phyloP scores from a whole-genome alignment of 2,113 vertebrate species.

The Elachura formosa region DNA sequence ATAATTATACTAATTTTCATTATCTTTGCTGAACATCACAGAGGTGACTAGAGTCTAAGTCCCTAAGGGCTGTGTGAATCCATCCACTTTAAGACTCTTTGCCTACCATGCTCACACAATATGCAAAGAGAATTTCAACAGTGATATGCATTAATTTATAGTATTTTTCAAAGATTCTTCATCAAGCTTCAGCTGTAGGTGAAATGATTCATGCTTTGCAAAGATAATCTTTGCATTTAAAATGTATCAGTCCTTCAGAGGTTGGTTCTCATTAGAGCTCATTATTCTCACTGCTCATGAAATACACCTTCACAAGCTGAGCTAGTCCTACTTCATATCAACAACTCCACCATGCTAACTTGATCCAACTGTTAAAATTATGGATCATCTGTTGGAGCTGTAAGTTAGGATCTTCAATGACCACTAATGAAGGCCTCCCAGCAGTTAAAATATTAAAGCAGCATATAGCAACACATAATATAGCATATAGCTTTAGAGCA shows the following conservation, averaged over 20 bases:
- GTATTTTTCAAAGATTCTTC: constrained; percentile 1
- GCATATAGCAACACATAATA: constrained; percentile 45
- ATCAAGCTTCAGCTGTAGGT: constrained; percentile 33
- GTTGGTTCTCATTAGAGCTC: constrained; percentile 18
- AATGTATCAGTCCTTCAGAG: neutral
- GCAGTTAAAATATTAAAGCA: constrained; percentile 66
- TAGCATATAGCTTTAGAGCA: constrained; percentile 9
- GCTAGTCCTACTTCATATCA: neutral
- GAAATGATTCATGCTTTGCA: constrained; percentile 41
- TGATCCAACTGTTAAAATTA: constrained; percentile 22
- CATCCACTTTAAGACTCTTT: neutral
- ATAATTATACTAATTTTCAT: neutral
- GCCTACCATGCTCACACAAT: neutral
- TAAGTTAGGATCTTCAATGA: constrained; percentile 25
- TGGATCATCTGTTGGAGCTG: constrained; percentile 6
- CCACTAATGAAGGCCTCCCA: constrained; percentile 43
- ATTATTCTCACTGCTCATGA: constrained; percentile 42
- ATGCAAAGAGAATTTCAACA: neutral
- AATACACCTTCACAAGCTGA: constrained; percentile 23
- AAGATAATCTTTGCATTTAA: constrained; percentile 47
- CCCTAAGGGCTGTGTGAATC: neutral
- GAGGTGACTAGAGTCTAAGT: neutral
- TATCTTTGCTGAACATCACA: neutral
- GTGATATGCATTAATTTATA: neutral
- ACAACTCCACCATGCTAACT: neutral